Evolutionary conservation across 2,888 invertebrate species (phyloP), one percentile per base, ranked within the genome.

Genomic region (Myopa tessellatipennis): DNA sequence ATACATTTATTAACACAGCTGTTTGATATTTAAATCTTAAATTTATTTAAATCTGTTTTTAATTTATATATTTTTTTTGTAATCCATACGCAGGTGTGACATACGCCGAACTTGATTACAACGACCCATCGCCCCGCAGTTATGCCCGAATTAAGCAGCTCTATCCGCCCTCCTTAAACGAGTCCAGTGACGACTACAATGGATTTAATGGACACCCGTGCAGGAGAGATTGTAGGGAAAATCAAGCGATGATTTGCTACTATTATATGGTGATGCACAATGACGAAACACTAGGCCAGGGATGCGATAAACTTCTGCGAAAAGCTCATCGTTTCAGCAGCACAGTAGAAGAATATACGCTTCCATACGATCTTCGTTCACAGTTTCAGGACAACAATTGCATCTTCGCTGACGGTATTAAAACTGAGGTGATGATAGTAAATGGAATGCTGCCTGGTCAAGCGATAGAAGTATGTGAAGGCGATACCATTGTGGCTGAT

Each of bases 401-500:
- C 77, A 87, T 85, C 78, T 87, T 85, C 65, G 87, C 84, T 4
- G 88, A 88, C 69, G 87, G 88, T 0, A 78, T 85, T 7, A 80
- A 81, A 40, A 84, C 83, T 8, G 82, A 83, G 26, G 80, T 87
- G 6, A 85, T 87, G 85, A 84, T 86, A 10, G 85, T 86, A 0
- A 88, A 88, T 50, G 87, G 87, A 0, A 82, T 82, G 70, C 26
- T 88, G 61, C 85, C 86, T 6, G 88, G 88, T 3, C 82, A 83
- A 74, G 69, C 81, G 7, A 87, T 88, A 26, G 88, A 87, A 77
- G 84, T 86, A 1, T 88, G 87, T 78, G 80, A 81, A 52, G 87
- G 87, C n/a, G 87, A 88, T 61, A 87, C 85, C 4, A 83, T 88
- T 55, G 85, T 88, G 4, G 87, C 85, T 4, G 88, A 88, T 76